Conservation (phyloP, 2,113 vertebrate genomes). For the Leuciscus idus region DNA sequence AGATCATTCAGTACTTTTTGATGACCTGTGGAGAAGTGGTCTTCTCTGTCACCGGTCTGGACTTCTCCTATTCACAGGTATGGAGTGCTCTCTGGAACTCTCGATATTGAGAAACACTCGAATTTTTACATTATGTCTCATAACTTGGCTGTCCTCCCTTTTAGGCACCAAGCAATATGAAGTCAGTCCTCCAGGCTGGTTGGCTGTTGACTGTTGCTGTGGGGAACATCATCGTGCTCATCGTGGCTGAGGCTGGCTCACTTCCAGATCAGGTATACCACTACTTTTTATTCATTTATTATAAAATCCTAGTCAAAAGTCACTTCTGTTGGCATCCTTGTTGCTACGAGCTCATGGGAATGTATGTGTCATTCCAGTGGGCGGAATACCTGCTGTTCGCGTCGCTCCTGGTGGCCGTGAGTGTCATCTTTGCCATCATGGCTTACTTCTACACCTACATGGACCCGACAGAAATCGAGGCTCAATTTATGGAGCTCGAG, state of each 20-base stretch:
- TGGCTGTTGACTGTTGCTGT: conserved; percentile 91
- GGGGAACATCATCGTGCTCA: conserved; percentile 94
- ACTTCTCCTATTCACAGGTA: conserved; percentile 97
- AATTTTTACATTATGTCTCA: not conserved
- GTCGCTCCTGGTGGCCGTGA: conserved; percentile 83
- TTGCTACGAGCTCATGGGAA: not conserved
- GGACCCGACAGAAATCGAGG: conserved; percentile 86
- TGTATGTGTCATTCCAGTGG: conserved; percentile 78
- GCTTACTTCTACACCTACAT: conserved; percentile 88
- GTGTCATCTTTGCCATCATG: conserved; percentile 88
- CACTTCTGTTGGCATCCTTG: not conserved
- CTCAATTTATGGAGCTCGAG: conserved; percentile 68
- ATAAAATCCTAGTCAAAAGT: not conserved
- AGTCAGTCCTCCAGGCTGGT: conserved; percentile 93
- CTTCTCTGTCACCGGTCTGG: conserved; percentile 92
- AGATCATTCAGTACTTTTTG: conserved; percentile 94
- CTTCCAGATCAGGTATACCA: conserved; percentile 81
- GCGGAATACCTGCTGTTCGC: conserved; percentile 93
- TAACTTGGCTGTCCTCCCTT: conserved; percentile 5
- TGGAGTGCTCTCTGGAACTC: too few species aligned
- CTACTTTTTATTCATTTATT: not conserved
- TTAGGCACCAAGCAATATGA: conserved; percentile 96
- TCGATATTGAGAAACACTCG: not conserved
- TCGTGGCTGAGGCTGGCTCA: conserved; percentile 82
- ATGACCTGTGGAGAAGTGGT: conserved; percentile 89